Percentiles rank a stretch among this genome's conserved stretches.
Conservation (phyloP, 2,888 invertebrate species). For the Ichneumoninae sp. region DNA sequence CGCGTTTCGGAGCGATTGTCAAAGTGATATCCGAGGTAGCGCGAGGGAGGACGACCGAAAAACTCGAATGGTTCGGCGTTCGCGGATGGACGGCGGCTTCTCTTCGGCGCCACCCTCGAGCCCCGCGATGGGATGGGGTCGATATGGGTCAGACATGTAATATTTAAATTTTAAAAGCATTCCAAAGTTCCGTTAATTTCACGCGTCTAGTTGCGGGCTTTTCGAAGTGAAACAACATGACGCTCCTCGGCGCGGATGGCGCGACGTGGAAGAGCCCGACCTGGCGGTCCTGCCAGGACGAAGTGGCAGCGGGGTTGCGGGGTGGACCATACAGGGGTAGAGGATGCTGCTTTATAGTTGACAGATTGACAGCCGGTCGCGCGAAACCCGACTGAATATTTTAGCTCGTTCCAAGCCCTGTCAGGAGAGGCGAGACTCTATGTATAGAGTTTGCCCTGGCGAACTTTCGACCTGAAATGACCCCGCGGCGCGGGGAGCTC, state of each 20-base stretch:
- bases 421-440: constrained; percentile 78
- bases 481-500: constrained; percentile 73
- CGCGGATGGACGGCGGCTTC: not conserved
- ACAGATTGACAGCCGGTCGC: constrained; percentile 84
- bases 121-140: constrained; percentile 70
- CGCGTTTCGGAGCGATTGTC: constrained; percentile 6
- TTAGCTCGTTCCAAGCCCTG: constrained; percentile 82
- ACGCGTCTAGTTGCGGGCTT: constrained; percentile 69
- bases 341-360: constrained; percentile 73
- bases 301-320: not conserved
- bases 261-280: not conserved
- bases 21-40: constrained; percentile 3
- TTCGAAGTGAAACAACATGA: constrained; percentile 26
- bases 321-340: constrained; percentile 9
- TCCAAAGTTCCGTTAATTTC: constrained; percentile 82
- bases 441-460: constrained; percentile 79
- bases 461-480: constrained; percentile 84
- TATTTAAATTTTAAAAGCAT: constrained; percentile 84
- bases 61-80: not conserved
- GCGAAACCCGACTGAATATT: constrained; percentile 83
- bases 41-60: not conserved
- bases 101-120: not conserved
- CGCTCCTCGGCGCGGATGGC: constrained; percentile 21
- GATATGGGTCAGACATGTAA: constrained; percentile 79
- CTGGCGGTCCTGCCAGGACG: not conserved